These are phyloP conservation scores for Vultur gryphus DNA, from an alignment of 2,797 vertebrate genomes.

Conservation along the genomic window DNA sequence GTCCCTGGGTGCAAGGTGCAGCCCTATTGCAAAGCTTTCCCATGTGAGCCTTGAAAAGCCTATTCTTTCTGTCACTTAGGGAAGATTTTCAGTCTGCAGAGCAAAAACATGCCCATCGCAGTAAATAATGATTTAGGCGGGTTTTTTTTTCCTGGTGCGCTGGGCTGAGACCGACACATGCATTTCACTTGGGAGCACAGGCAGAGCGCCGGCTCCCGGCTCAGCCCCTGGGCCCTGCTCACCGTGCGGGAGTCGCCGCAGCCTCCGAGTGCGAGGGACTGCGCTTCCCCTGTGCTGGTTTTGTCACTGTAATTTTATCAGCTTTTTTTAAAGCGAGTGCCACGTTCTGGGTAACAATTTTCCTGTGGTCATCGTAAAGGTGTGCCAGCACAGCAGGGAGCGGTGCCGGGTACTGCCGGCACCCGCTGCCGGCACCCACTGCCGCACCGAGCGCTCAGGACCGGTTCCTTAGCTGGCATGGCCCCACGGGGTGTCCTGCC, in stretches of 20 bases:
- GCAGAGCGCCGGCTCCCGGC: not conserved
- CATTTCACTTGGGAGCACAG: not conserved
- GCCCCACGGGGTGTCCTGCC: not conserved
- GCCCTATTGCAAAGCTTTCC: not conserved
- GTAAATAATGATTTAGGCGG: slow-evolving; percentile 2
- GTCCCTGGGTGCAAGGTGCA: no score
- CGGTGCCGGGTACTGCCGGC: not conserved
- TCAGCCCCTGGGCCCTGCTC: not conserved
- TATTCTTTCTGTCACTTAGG: not conserved
- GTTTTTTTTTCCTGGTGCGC: not conserved
- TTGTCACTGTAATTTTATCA: no score
- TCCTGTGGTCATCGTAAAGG: not conserved
- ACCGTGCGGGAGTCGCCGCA: not conserved
- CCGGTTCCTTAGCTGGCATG: not conserved
- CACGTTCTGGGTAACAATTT: not conserved
- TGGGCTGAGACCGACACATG: slow-evolving; percentile 19
- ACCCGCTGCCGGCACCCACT: no score
- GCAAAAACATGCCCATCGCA: slow-evolving; percentile 26
- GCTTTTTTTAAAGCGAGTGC: not conserved
- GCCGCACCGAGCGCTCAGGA: not conserved
- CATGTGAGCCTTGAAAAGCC: not conserved
- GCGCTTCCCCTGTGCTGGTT: not conserved
- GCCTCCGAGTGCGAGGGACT: no score
- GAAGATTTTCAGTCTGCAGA: slow-evolving; percentile 3
- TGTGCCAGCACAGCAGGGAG: no score